Conservation (phyloP, 2,113 vertebrate species). For the Esox niger region DNA sequence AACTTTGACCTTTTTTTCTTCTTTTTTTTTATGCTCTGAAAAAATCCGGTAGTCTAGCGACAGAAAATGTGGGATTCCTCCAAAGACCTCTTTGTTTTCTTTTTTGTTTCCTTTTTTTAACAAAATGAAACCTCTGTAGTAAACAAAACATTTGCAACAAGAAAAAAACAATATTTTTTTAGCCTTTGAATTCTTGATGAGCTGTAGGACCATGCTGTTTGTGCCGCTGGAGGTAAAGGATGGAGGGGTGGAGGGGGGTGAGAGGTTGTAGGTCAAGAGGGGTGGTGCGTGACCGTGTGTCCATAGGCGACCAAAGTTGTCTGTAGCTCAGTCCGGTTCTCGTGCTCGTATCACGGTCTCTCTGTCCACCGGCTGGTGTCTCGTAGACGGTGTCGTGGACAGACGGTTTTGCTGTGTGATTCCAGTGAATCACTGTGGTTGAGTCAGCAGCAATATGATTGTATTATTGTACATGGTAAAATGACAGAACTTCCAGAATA, state of each 20-base stretch:
- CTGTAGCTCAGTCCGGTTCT: constrained; percentile 12
- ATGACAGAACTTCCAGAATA: constrained; percentile 26
- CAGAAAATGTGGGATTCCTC: constrained; percentile 70
- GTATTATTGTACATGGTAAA: constrained; percentile 47
- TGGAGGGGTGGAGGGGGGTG: constrained; percentile 1
- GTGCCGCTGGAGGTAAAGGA: constrained; percentile 16
- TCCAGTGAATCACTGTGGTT: constrained; percentile 38
- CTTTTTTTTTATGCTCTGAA: constrained; percentile 68
- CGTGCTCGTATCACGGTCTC: constrained; percentile 4
- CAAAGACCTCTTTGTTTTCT: constrained; percentile 71
- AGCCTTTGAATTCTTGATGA: constrained; percentile 60
- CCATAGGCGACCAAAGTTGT: constrained; percentile 27
- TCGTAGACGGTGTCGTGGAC: constrained; percentile 42
- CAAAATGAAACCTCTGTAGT: constrained; percentile 77
- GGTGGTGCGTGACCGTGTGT: too few species aligned
- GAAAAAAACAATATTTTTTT: constrained; percentile 61
- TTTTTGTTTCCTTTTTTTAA: constrained; percentile 50
- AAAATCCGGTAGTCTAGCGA: constrained; percentile 69
- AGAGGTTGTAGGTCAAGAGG: constrained; percentile 23
- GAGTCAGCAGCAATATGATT: constrained; percentile 64
- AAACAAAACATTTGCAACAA: constrained; percentile 66
- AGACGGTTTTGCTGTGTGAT: constrained; percentile 31
- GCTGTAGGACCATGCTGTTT: constrained; percentile 38
- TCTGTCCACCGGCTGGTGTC: constrained; percentile 27
- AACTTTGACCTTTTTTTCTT: constrained; percentile 55